phyloP scores from a whole-genome alignment of 2,888 invertebrate genomes.

The Temnothorax unifasciatus region DNA sequence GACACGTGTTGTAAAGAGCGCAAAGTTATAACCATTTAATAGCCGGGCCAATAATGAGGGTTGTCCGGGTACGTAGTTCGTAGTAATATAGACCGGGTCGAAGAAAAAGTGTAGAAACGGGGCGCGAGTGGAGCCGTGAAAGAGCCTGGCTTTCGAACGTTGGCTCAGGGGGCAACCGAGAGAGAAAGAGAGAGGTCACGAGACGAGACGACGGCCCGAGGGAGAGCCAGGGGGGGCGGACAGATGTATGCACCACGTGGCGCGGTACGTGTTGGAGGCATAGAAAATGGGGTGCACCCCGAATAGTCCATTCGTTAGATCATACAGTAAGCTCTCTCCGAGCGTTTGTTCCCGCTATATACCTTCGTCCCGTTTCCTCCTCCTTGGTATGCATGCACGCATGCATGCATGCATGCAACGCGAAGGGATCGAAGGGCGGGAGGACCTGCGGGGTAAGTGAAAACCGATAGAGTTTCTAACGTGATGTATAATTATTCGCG shows the following conservation, averaged over 20 bases:
- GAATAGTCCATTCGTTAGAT: slow-evolving; percentile 57
- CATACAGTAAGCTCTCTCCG: slow-evolving; percentile 44
- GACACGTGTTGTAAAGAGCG: slow-evolving; percentile 58
- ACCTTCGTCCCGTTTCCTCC: slow-evolving; percentile 39
- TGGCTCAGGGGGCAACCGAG: slow-evolving; percentile 10
- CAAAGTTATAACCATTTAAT: slow-evolving; percentile 59
- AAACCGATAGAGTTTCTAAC: slow-evolving; percentile 56
- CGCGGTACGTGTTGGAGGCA: slow-evolving; percentile 76
- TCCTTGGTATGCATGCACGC: slow-evolving; percentile 47
- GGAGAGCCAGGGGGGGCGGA: slow-evolving; percentile 60
- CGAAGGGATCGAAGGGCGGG: slow-evolving; percentile 40
- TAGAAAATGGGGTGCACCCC: slow-evolving; percentile 72
- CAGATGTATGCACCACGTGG: slow-evolving; percentile 84
- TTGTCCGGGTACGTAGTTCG: slow-evolving; percentile 41
- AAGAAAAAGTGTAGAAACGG: slow-evolving; percentile 66
- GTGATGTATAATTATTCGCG: slow-evolving; percentile 47
- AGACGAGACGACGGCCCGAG: background rate
- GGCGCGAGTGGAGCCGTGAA: slow-evolving; percentile 66
- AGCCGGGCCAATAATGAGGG: slow-evolving; percentile 56
- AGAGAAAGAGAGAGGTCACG: background rate
- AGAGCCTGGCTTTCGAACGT: slow-evolving; percentile 71
- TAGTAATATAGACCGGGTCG: slow-evolving; percentile 56
- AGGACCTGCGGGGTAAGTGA: slow-evolving; percentile 34
- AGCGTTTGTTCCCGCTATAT: slow-evolving; percentile 53
- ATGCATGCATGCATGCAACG: slow-evolving; percentile 36